Base-by-base conservation (phyloP, 2,797 vertebrate species). In the Pitangus sulphuratus region DNA sequence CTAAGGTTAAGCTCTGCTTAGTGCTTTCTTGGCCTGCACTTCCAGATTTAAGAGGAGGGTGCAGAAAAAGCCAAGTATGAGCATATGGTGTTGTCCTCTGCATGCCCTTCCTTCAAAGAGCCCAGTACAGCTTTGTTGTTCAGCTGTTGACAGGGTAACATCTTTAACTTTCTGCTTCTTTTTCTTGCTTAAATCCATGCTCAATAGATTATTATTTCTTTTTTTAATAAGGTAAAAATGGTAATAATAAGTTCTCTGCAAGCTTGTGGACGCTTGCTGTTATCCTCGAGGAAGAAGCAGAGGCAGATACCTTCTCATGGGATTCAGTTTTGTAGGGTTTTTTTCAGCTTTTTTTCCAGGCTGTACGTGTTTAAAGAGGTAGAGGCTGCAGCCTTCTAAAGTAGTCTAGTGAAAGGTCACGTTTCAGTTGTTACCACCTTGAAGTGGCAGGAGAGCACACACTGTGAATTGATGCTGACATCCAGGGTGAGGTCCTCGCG, bases 61-160 rank as follows among this genome's bases (percentile, higher is more conserved):
- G 47, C 44, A 62, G 74, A 20, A 92, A 75, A 83, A 82, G 50
- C 69, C 69, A 70, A 3, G 31, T 86, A 39, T 57, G 53, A 91
- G 33, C 76, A 81, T 84, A 88, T 40, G 69, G 79, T 71, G 50
- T 0, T 90, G 76, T 65, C 39, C 45, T 90, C 53, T 90, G 31
- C 53, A 28, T 11, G 33, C 9, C 20, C 11, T 24, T 54, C 26
- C 61, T 81, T 54, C 65, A 37, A 24, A 64, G 57, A 0, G 0
- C 45, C 79, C 15, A 0, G 12, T 48, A 13, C 0, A 0, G 47
- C 53, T 90, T 57, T 58, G 24, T 12, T 75, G 18, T 72, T 84
- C 39, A 76, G 62, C n/a, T 53, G 35, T 40, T 61, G 35, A n/a
- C 6, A 72, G 24, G 31, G 21, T 40, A 75, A 61, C 30, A 44